Conservation (phyloP, 1,140 invertebrate genomes). For the Macrobrachium nipponense region DNA sequence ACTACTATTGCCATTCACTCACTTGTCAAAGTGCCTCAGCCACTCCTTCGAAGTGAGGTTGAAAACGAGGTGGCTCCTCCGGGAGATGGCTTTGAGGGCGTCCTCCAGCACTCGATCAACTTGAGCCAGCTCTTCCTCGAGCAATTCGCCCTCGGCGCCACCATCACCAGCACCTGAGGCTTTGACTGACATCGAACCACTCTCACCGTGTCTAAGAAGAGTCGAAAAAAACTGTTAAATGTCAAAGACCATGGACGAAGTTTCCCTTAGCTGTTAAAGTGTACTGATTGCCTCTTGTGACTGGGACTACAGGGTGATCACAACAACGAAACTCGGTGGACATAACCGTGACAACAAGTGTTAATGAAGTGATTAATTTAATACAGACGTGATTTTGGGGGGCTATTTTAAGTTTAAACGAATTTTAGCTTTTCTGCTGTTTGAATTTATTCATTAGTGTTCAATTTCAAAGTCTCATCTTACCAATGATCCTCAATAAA, state of each 20-base stretch:
- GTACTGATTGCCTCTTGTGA: no score
- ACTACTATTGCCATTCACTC: background rate
- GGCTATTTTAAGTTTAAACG: no score
- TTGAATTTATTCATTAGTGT: no score
- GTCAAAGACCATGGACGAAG: background rate
- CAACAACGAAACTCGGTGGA: no score
- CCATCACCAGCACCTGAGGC: constrained; percentile 27
- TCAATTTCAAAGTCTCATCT: no score
- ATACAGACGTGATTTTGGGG: no score
- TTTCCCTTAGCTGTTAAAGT: no score
- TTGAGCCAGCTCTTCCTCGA: constrained; percentile 58
- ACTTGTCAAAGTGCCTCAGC: constrained; percentile 58
- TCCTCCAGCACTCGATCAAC: constrained; percentile 51
- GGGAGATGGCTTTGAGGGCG: constrained; percentile 26
- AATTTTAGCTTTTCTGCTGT: no score
- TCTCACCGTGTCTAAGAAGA: constrained; percentile 25
- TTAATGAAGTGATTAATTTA: no score
- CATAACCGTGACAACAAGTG: no score
- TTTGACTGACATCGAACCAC: constrained; percentile 40
- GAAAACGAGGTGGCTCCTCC: constrained; percentile 48
- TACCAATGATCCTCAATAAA: no score
- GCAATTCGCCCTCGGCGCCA: constrained; percentile 48
- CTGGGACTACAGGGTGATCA: no score
- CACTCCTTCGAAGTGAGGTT: constrained; percentile 57
- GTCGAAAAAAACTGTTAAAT: background rate